Conservation (phyloP, 2,797 vertebrate genomes). For the Girardinus metallicus region DNA sequence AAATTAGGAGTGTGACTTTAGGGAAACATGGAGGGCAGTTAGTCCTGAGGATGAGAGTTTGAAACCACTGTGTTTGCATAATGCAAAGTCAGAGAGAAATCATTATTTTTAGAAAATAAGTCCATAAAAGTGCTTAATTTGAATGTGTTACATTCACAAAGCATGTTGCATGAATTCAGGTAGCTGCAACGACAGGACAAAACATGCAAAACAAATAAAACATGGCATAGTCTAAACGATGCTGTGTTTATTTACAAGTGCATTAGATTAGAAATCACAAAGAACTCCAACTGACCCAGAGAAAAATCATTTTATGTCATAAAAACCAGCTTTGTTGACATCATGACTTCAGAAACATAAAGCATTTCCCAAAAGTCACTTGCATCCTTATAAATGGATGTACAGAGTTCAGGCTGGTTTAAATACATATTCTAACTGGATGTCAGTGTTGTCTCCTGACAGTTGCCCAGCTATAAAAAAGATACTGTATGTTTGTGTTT, state of each 20-base stretch:
- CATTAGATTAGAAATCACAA: conserved; percentile 24
- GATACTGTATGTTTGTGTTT: conserved; percentile 3
- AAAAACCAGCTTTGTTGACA: not conserved
- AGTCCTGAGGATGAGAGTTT: not conserved
- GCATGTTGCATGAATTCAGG: not conserved
- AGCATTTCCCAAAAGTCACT: conserved; percentile 11
- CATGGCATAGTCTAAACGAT: conserved; percentile 27
- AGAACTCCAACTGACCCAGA: conserved; percentile 15
- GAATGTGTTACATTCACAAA: not conserved
- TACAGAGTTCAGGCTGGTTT: conserved; percentile 6
- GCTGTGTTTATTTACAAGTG: conserved; percentile 16
- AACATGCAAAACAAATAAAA: conserved; percentile 19
- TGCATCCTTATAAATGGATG: not conserved
- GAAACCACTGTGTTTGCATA: not conserved
- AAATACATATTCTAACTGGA: not conserved
- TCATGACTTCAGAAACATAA: not conserved
- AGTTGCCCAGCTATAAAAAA: not conserved
- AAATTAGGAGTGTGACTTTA: not conserved
- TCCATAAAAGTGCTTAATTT: not conserved
- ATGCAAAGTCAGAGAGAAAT: not conserved
- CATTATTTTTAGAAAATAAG: not conserved
- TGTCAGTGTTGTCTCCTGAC: conserved; percentile 7
- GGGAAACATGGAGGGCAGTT: not conserved
- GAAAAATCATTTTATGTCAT: not conserved
- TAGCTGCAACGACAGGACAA: not conserved